Percentiles rank a stretch among this genome's conserved stretches.
Evolutionary conservation across 2,113 vertebrate species (phyloP).

Genomic region (Ageneiosus marmoratus): DNA sequence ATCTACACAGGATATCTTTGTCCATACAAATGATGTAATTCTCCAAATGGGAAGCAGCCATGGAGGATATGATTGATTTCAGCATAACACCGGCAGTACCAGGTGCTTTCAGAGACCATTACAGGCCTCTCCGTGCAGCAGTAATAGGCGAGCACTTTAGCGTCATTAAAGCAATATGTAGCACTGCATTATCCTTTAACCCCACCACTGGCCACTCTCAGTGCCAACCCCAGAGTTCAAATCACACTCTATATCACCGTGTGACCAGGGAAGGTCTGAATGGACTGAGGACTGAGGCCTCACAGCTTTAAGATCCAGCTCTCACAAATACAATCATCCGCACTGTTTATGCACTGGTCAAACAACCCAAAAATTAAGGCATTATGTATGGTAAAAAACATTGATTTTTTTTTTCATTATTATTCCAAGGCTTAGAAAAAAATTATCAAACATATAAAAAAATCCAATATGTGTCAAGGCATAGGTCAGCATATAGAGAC

Average conservation of each 20-base stretch:
- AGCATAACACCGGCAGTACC: constrained; percentile 78
- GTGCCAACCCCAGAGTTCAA: constrained; percentile 71
- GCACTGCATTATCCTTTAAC: constrained; percentile 77
- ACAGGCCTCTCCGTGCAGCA: constrained; percentile 75
- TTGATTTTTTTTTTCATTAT: not conserved
- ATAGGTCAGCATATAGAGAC: not conserved
- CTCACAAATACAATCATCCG: not conserved
- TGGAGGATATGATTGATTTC: constrained; percentile 84
- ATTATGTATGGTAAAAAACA: not conserved
- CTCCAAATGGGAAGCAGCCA: constrained; percentile 73
- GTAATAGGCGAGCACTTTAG: constrained; percentile 78
- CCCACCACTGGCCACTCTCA: constrained; percentile 72
- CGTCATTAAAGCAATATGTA: constrained; percentile 79
- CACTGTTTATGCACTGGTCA: not conserved
- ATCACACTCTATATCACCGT: constrained; percentile 70
- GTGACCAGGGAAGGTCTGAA: constrained; percentile 53
- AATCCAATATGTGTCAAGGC: not conserved
- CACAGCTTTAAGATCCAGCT: not conserved
- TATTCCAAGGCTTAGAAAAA: not conserved
- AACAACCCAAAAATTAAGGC: not conserved
- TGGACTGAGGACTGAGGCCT: constrained; percentile 22
- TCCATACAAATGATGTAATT: constrained; percentile 76
- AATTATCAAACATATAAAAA: not conserved
- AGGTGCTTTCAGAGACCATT: constrained; percentile 89
- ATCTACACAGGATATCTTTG: constrained; percentile 62